Percentiles rank a stretch among this genome's conserved stretches.
These are phyloP conservation scores for Ptychoptera albimana DNA, from an alignment of 2,888 invertebrate species.

Conservation along the genomic window DNA sequence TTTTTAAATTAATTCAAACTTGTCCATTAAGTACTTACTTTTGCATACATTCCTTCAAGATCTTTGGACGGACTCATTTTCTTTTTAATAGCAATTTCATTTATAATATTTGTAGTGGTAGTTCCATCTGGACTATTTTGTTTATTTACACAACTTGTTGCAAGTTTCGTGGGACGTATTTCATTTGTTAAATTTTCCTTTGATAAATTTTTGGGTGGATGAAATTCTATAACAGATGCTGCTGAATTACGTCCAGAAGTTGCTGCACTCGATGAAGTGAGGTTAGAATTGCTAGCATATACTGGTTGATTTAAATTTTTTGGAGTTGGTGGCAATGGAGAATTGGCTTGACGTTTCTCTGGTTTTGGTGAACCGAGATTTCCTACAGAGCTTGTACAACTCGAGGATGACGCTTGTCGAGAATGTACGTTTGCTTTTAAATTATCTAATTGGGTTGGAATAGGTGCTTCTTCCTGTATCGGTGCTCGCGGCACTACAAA, in stretches of 20 bases:
- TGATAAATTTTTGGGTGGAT: conserved; percentile 18
- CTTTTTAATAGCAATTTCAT: conserved; percentile 29
- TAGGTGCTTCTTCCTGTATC: conserved; percentile 2
- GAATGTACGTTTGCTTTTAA: conserved; percentile 44
- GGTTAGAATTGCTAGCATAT: conserved; percentile 22
- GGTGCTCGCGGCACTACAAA: conserved; percentile 34
- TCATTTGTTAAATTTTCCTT: conserved; percentile 15
- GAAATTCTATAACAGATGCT: conserved; percentile 27
- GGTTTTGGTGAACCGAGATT: conserved; percentile 77
- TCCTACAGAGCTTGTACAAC: conserved; percentile 50
- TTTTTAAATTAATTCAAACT: background rate
- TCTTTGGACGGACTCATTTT: conserved; percentile 44
- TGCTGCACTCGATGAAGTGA: conserved; percentile 20
- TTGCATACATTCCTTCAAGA: conserved; percentile 82
- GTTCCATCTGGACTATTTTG: background rate
- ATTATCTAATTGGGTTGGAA: conserved; percentile 34
- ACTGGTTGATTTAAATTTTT: conserved; percentile 15
- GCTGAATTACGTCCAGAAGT: conserved; percentile 25
- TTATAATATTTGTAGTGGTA: conserved; percentile 16
- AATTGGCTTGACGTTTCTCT: conserved; percentile 79
- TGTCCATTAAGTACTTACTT: conserved; percentile 38
- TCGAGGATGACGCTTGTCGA: conserved; percentile 55
- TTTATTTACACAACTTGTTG: conserved; percentile 24
- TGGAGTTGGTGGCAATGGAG: conserved; percentile 71
- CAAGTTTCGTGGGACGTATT: conserved; percentile 13